Evolutionary conservation across 2,113 vertebrate species (phyloP), one percentile per base, ranked within the genome.

Genomic region (Sorex araneus): DNA sequence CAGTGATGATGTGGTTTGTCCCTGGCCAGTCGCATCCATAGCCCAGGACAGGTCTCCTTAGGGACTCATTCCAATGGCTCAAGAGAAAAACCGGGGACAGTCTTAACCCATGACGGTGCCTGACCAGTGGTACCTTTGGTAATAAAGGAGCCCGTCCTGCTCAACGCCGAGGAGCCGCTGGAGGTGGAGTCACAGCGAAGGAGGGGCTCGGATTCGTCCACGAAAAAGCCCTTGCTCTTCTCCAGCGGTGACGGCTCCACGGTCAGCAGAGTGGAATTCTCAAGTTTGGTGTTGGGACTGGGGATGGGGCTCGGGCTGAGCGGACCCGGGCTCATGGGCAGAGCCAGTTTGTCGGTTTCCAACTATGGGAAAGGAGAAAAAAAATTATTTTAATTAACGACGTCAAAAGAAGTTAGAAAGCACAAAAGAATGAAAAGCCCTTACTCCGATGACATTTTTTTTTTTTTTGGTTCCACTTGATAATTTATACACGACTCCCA

Each of bases 101-200:
- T 16, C 30, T 50, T 50, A n/a, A 23, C 11, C 1, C 47, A 16
- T 34, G 12, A 47, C 4, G 25, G 12, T 28, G 21, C 21, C 25
- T 18, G 4, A 25, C 4, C 3, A 73, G n/a, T 4, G 2, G 0
- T 34, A 99, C 99, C 99, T 99, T 99, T 99, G 99, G 99, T 99
- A 98, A 99, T 99, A 97, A 99, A 99, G 94, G 99, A 99, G 92
- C 99, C 99, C 0, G 98, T 99, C 94, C 99, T 98, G 97, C 99
- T 99, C 90, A 99, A 98, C 12, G 98, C 99, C 0, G 99, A 99
- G 96, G 99, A 99, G 93, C 99, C 99, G 15, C 99, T 99, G 96
- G 99, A 99, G 36, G 99, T 99, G 79, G 99, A 99, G 98, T 99
- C 99, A 3, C 99, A 99, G 91, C 99, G 99, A 77, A 99, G 98